A percentile compares a stretch with the other conserved stretches of the same genome.
phyloP scores from a whole-genome alignment of 2,113 vertebrate genomes.

The Ploceus nigricollis region DNA sequence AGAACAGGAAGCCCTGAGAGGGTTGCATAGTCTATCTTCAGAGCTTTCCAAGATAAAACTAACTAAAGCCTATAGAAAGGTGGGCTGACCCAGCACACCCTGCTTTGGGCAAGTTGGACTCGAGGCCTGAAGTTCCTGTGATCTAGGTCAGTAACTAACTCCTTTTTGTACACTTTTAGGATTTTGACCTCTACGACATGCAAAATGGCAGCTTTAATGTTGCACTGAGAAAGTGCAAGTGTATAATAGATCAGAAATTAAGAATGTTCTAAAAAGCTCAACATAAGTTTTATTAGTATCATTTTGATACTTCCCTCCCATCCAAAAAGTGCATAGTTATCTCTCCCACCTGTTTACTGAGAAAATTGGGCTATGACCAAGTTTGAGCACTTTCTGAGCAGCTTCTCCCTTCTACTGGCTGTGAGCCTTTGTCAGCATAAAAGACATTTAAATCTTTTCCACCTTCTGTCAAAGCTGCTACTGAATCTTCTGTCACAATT shows the following conservation, averaged over 20 bases:
- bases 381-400: neutral
- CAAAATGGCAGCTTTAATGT: neutral
- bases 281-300: neutral
- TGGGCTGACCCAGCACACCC: neutral
- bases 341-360: neutral
- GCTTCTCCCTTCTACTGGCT: neutral
- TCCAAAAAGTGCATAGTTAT: neutral
- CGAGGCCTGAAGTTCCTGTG: neutral
- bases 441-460: neutral
- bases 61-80: neutral
- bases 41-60: neutral
- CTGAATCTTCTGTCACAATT: neutral
- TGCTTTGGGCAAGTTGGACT: neutral
- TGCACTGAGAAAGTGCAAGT: neutral
- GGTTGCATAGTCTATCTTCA: neutral
- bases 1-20: neutral
- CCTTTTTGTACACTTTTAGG: neutral
- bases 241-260: neutral
- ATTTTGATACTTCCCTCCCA: neutral
- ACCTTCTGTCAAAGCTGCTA: neutral
- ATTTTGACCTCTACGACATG: neutral
- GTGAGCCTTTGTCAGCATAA: neutral
- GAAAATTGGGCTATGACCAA: neutral
- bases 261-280: neutral
- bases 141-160: neutral